These are phyloP conservation scores for Ennomos erosarius DNA, from an alignment of 2,888 invertebrate genomes.

Conservation along the genomic window DNA sequence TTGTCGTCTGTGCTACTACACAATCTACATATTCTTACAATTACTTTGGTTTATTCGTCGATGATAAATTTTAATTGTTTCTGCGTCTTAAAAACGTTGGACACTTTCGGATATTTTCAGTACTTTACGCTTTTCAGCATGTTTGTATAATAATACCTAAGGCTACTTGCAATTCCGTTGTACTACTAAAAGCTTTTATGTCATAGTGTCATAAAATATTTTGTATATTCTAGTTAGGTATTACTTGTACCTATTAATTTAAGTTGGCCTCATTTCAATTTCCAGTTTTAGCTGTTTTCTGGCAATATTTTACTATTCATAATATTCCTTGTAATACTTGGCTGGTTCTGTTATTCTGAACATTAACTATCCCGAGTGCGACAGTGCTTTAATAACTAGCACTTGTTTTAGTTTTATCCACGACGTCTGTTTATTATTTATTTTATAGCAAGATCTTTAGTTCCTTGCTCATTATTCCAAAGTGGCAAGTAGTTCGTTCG, in stretches of 20 bases:
- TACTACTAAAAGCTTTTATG: no score
- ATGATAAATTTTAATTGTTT: no score
- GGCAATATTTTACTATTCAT: conserved; percentile 5
- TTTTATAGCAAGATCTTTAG: neutral
- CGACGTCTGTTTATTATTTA: neutral
- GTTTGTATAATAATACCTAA: no score
- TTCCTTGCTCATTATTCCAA: conserved; percentile 1
- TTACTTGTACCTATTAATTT: neutral
- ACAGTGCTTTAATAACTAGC: neutral
- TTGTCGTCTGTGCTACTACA: no score
- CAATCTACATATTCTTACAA: no score
- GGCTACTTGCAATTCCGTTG: no score
- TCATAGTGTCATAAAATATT: no score
- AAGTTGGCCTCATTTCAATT: neutral
- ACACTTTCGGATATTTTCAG: no score
- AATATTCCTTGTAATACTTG: conserved; percentile 14
- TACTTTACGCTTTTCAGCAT: no score
- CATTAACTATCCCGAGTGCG: neutral
- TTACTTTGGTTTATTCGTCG: no score
- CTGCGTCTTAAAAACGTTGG: no score
- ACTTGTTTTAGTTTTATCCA: neutral
- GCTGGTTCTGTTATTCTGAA: neutral
- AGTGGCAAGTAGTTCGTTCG: neutral
- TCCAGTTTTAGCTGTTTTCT: conserved; percentile 9
- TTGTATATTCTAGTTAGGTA: no score